Conservation (phyloP, 2,888 invertebrate species). For the Aquatica leii region DNA sequence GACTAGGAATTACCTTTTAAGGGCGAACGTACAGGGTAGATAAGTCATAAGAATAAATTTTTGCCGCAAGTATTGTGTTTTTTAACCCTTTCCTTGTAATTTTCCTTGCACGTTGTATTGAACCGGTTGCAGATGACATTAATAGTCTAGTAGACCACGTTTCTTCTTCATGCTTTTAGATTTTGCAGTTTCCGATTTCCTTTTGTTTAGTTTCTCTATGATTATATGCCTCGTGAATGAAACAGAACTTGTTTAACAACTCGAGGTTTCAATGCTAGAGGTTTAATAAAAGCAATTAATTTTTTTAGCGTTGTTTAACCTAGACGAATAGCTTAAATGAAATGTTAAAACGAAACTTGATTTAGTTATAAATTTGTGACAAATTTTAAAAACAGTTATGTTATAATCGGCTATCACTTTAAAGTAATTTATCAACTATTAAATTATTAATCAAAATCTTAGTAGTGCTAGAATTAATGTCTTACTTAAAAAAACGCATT, state of each 20-base stretch:
- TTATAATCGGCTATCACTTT: no score
- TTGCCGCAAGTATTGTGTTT: conserved; percentile 38
- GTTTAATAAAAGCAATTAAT: conserved; percentile 12
- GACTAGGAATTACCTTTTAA: conserved; percentile 43
- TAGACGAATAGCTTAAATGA: neutral
- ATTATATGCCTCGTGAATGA: conserved; percentile 9
- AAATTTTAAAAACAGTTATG: no score
- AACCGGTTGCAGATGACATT: conserved; percentile 34
- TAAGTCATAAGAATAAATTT: conserved; percentile 43
- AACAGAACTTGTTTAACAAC: conserved; percentile 10
- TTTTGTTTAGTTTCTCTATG: conserved; percentile 20
- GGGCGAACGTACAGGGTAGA: conserved; percentile 35
- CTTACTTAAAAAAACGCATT: no score
- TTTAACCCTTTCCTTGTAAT: conserved; percentile 35
- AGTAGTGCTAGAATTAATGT: no score
- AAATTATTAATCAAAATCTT: no score
- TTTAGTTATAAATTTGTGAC: no score
- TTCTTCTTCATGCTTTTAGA: conserved; percentile 21
- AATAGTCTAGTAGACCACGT: conserved; percentile 31
- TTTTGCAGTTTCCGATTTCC: conserved; percentile 24
- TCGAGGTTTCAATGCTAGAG: neutral
- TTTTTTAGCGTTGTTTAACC: neutral
- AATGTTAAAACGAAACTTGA: no score
- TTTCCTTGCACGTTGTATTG: conserved; percentile 29
- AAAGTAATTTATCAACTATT: no score